Base-by-base conservation (phyloP, 2,888 invertebrate genomes). In the Plagodis pulveraria region DNA sequence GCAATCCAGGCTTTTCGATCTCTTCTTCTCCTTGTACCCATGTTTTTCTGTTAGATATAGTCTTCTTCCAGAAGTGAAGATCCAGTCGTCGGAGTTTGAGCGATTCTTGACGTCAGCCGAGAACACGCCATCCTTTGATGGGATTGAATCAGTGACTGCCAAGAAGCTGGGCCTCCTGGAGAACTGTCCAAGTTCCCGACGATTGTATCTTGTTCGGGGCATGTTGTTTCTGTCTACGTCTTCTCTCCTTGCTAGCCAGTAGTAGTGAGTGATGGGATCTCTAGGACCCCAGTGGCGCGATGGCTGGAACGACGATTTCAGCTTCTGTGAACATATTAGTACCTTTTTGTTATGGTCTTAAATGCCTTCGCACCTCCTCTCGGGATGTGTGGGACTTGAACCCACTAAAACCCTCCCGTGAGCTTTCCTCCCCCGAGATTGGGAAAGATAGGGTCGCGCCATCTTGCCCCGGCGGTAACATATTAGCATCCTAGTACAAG, bases 251-350 rank as follows among this genome's bases (percentile, higher is more conserved):
- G 86, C 80, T 58, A 87, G 63, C 91, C 91, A 91, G 71, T 89
- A 87, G 72, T 91, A 88, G 62, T 90, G 90, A 0, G 86, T 83
- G 62, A 92, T 87, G 6, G 91, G 91, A 65, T 91, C 91, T 38
- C 89, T 76, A 0, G 91, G 91, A 2, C 91, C 91, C 91, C 91
- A 92, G 58, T 89, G 88, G 1, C 90, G 77, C 0, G 91, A 86
- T 5, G 91, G 87, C 57, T 72, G 76, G 68, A 91, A 89, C 9
- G 91, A 86, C 34, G 87, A 81, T 64, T 81, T 86, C 58, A 91
- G 67, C 67, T 91, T 91, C 91, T 91, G 86, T 58, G 73, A 74
- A 22, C 22, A 22, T 22, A 22, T 22, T 22, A 22, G 22, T 4
- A 22, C 22, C 22, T n/a, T n/a, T n/a, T n/a, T n/a, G n/a, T n/a